Evolutionary conservation across 2,888 invertebrate species (phyloP), one percentile per base, ranked within the genome.

Genomic region (Myathropa florea): DNA sequence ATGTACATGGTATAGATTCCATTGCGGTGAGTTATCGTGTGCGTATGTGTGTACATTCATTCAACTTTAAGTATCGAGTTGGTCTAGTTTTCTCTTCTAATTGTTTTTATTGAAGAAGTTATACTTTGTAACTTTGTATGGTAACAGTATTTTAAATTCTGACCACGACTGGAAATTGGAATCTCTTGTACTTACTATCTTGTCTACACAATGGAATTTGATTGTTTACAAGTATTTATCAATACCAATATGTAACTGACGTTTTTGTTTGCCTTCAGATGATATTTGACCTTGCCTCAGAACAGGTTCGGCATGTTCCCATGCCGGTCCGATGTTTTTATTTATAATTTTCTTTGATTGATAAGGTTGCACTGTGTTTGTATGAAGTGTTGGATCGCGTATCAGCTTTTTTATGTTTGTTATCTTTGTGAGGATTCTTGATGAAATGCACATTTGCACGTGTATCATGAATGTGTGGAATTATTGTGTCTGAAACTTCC

Each of bases 1-100:
- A 46, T 53, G 39, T 76, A 67, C 53, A 18, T 60, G 61, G 46
- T 64, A 57, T 63, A 78, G 57, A 63, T 71, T 71, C 30, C 61
- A 71, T 64, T 70, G 53, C 63, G 57, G 9, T 70, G 57, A 77
- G 55, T 60, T 70, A 14, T 53, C 26, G 28, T 24, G 21, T 10
- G 9, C 4, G 9, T 63, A 30, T n/a, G 24, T 57, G 3, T 57
- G 30, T 53, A 30, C 39, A 23, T 39, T 39, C n/a, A 39, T 39
- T 39, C n/a, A 39, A 39, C 39, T 46, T 46, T 46, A 18, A 18
- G 46, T 4, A 18, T 46, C 18, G 18, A 46, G 18, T 46, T 46
- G 46, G 18, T 46, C 33, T 12, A 33, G 33, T 46, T 46, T 46
- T 6, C 18, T 46, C 0, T 46, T 46, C 18, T 46, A 9, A 7